phyloP scores from a whole-genome alignment of 2,888 invertebrate species.

The Biston betularia region DNA sequence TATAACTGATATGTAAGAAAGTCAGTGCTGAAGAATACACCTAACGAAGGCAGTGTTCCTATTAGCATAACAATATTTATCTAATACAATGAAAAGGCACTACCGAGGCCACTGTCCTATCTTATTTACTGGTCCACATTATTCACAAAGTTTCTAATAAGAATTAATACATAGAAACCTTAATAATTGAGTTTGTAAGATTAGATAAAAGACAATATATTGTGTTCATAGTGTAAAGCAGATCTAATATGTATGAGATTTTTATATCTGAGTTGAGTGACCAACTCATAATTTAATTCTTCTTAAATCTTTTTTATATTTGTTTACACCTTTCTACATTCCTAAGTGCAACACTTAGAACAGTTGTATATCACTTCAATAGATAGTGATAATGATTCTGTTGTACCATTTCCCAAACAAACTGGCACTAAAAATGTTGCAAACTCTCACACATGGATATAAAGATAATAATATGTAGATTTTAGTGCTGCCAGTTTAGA shows the following conservation, averaged over 20 bases:
- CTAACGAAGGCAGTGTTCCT: conserved; percentile 66
- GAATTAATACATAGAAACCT: conserved; percentile 12
- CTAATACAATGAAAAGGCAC: conserved; percentile 76
- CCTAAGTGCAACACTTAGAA: conserved; percentile 29
- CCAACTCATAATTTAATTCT: not conserved
- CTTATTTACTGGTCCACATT: conserved; percentile 76
- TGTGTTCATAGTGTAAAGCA: conserved; percentile 34
- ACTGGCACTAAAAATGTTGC: not conserved
- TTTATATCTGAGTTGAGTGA: conserved; percentile 1
- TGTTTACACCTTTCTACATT: conserved; percentile 6
- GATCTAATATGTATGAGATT: conserved; percentile 25
- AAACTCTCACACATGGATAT: conserved; percentile 1
- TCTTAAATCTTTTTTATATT: not conserved
- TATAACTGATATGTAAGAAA: conserved; percentile 49
- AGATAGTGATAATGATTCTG: not conserved
- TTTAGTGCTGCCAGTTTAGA: not conserved
- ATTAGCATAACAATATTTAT: conserved; percentile 42
- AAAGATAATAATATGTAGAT: not conserved
- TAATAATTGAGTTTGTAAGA: conserved; percentile 34
- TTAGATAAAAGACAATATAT: not conserved
- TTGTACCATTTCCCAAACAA: not conserved
- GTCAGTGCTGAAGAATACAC: conserved; percentile 49
- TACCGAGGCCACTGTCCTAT: conserved; percentile 82
- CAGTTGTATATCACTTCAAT: not conserved
- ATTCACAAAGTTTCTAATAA: conserved; percentile 44